Evolutionary conservation across 2,113 vertebrate species (phyloP).

Genomic region (Dicrurus megarhynchus): DNA sequence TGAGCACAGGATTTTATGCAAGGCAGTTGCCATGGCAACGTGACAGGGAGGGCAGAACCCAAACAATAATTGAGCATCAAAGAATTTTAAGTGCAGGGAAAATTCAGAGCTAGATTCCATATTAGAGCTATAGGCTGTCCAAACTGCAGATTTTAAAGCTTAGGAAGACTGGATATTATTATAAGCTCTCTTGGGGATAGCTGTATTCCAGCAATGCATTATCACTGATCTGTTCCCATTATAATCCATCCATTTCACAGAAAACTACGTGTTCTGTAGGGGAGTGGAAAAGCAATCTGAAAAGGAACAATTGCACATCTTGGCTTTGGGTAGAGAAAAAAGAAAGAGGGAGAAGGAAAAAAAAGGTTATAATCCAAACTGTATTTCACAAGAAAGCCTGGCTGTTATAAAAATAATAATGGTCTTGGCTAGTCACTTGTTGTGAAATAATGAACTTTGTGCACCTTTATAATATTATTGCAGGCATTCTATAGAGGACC

Average conservation of each 20-base stretch:
- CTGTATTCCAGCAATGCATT: conserved; percentile 44
- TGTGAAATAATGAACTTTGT: conserved; percentile 57
- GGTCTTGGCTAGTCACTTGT: conserved; percentile 41
- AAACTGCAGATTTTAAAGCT: conserved; percentile 30
- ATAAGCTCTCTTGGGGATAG: conserved; percentile 14
- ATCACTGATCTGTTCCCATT: conserved; percentile 48
- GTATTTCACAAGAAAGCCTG: conserved; percentile 14
- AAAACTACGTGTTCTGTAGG: conserved; percentile 27
- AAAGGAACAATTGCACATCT: conserved; percentile 15
- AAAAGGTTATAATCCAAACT: conserved; percentile 40
- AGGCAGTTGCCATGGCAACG: conserved; percentile 38
- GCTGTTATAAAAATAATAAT: conserved; percentile 59
- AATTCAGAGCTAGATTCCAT: conserved; percentile 5
- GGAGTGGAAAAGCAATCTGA: conserved; percentile 35
- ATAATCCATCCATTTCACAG: conserved; percentile 38
- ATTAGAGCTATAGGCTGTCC: conserved; percentile 19
- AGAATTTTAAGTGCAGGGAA: background rate
- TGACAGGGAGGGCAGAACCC: background rate
- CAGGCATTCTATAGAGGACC: conserved; percentile 24
- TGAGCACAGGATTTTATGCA: conserved; percentile 14
- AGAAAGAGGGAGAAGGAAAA: background rate
- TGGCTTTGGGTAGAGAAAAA: background rate
- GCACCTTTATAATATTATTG: conserved; percentile 59
- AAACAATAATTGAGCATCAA: conserved; percentile 46
- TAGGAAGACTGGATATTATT: conserved; percentile 36